Evolutionary conservation across 1,140 invertebrate genomes (phyloP), one percentile per base, ranked within the genome.

Genomic region (Uloborus diversus): DNA sequence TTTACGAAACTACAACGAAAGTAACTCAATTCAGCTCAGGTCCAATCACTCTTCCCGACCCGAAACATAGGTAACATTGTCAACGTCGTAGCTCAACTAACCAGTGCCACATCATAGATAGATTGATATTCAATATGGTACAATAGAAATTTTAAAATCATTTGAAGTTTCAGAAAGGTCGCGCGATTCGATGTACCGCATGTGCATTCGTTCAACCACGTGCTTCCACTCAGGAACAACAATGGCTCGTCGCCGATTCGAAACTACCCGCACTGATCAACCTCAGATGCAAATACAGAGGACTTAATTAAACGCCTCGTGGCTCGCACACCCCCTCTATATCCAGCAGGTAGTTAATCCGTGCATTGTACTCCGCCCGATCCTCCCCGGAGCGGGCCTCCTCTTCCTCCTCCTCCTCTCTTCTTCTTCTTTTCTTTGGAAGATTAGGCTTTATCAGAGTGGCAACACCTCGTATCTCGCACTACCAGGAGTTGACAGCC

Each of bases 371-470:
- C 25, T 30, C 49, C 33, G 25, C 30, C 17, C 28, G 17, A 20
- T 56, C 53, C 27, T 33, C 59, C 59, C 30, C 30, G 25, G 17
- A 14, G 28, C 56, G 9, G 25, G 28, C 56, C 27, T 30, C 27
- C 27, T 14, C 42, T 32, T 27, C 37, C 13, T 27, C 33, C 25
- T 42, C 64, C 7, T 33, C 23, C 53, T 23, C 33, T 51, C 70
- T 73, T 62, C 70, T 47, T 59, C 57, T 62, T 73, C 70, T 73
- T 42, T 73, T 73, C 70, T 73, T 73, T 73, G 57, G 56, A 71
- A 71, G 70, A 73, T 73, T 73, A 73, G 70, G 70, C 70, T 62
- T 73, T 62, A 73, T 73, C 70, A 73, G 57, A 73, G 49, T 73
- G 70, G 70, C 70, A 73, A 73, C 70, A 73, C 70, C 70, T 61